These are phyloP conservation scores for Ophion obscuratus DNA, from an alignment of 2,888 invertebrate species.

Conservation along the genomic window DNA sequence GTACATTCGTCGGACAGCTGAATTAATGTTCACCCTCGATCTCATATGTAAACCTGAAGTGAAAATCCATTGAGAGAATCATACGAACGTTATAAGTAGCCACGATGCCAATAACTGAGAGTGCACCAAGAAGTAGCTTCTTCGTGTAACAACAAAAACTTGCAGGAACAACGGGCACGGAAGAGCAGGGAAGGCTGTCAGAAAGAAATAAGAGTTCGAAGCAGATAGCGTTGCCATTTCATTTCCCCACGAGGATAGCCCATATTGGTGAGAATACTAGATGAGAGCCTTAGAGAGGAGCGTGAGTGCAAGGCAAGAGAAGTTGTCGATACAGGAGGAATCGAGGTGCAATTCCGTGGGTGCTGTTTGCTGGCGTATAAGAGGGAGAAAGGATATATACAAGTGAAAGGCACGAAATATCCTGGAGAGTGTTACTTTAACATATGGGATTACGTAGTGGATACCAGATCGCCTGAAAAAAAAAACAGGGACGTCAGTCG, in stretches of 20 bases:
- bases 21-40: conserved; percentile 1
- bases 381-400: background rate
- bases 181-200: background rate
- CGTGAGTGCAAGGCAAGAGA: conserved; percentile 30
- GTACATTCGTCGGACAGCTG: background rate
- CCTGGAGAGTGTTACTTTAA: conserved; percentile 25
- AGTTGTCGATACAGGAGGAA: conserved; percentile 60
- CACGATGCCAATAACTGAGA: conserved; percentile 20
- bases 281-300: conserved; percentile 6
- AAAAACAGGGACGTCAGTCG: conserved; percentile 25
- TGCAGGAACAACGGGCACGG: background rate
- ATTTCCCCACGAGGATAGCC: conserved; percentile 53
- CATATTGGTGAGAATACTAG: conserved; percentile 34
- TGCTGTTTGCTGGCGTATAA: conserved; percentile 22
- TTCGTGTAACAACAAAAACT: conserved; percentile 7
- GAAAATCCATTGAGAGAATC: conserved; percentile 5
- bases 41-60: background rate
- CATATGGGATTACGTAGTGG: conserved; percentile 48
- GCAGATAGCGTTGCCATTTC: conserved; percentile 51
- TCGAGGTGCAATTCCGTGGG: conserved; percentile 51
- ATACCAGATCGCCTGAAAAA: conserved; percentile 44
- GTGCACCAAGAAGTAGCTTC: conserved; percentile 2
- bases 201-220: conserved; percentile 3
- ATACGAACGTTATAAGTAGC: conserved; percentile 21
- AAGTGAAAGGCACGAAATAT: conserved; percentile 5